Evolutionary conservation across 2,797 vertebrate species (phyloP).

Genomic region (Parambassis ranga): DNA sequence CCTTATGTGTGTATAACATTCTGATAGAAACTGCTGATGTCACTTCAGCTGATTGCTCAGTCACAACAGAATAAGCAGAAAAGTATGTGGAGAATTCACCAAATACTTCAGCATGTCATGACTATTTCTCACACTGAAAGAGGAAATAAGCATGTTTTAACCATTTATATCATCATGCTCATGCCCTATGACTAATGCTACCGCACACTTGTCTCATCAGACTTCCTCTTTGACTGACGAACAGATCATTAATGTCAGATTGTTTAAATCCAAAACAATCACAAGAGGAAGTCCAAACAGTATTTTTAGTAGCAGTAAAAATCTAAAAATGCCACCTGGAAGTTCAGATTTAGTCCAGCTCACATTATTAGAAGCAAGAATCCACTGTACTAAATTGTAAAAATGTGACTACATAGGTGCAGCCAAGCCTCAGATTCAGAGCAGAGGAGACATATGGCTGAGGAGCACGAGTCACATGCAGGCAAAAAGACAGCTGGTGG

Average conservation of each 20-base stretch:
- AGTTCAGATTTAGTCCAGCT: constrained; percentile 29
- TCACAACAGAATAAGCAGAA: constrained; percentile 10
- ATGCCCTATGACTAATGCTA: constrained; percentile 30
- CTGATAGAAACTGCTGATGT: constrained; percentile 7
- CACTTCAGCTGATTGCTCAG: background rate
- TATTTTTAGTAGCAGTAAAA: constrained; percentile 40
- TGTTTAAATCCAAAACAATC: constrained; percentile 1
- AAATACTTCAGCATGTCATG: background rate
- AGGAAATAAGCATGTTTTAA: constrained; percentile 25
- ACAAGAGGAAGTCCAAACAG: constrained; percentile 25
- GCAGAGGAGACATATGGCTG: constrained; percentile 20
- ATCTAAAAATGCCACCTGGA: constrained; percentile 27
- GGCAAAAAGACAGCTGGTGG: constrained; percentile 22
- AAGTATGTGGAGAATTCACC: background rate
- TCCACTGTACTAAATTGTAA: background rate
- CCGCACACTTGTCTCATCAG: constrained; percentile 21
- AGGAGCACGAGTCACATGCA: constrained; percentile 14
- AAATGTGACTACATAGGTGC: background rate
- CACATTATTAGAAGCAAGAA: background rate
- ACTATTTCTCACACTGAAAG: constrained; percentile 26
- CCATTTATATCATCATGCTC: constrained; percentile 2
- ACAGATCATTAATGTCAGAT: background rate
- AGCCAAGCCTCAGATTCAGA: constrained; percentile 7
- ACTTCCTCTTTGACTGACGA: constrained; percentile 43
- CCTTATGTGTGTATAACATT: background rate